phyloP scores from a whole-genome alignment of 2,888 invertebrate genomes.

The Lumbricus terrestris region DNA sequence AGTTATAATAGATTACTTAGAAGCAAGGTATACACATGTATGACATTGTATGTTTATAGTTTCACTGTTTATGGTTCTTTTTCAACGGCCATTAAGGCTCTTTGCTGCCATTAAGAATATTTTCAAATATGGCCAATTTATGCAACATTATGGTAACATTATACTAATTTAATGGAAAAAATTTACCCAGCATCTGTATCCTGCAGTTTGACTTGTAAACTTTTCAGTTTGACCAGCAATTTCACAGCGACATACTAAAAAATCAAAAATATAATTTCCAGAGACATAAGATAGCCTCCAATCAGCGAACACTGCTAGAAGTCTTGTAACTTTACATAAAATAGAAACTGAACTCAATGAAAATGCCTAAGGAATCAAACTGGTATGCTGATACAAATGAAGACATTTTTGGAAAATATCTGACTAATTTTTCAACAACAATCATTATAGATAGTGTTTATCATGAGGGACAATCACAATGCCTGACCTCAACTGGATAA shows the following conservation, averaged over 20 bases:
- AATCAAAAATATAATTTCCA: slow-evolving; percentile 35
- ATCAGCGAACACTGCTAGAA: neutral
- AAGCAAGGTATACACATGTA: too few species aligned
- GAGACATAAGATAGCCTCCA: neutral
- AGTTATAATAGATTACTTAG: too few species aligned
- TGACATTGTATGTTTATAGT: too few species aligned
- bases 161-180: neutral
- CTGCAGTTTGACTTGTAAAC: slow-evolving; percentile 71
- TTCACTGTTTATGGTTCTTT: too few species aligned
- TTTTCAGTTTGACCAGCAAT: slow-evolving; percentile 74
- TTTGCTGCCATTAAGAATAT: too few species aligned
- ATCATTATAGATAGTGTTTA: neutral
- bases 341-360: neutral
- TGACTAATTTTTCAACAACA: neutral
- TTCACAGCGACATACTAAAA: slow-evolving; percentile 75
- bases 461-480: neutral
- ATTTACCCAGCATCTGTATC: slow-evolving; percentile 62
- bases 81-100: too few species aligned
- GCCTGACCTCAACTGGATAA: slow-evolving; percentile 61
- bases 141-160: neutral
- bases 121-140: too few species aligned
- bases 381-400: neutral
- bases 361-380: neutral
- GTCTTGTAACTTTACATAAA: neutral
- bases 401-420: neutral